Base-by-base conservation (phyloP, 2,888 invertebrate species). In the Apoda limacodes region DNA sequence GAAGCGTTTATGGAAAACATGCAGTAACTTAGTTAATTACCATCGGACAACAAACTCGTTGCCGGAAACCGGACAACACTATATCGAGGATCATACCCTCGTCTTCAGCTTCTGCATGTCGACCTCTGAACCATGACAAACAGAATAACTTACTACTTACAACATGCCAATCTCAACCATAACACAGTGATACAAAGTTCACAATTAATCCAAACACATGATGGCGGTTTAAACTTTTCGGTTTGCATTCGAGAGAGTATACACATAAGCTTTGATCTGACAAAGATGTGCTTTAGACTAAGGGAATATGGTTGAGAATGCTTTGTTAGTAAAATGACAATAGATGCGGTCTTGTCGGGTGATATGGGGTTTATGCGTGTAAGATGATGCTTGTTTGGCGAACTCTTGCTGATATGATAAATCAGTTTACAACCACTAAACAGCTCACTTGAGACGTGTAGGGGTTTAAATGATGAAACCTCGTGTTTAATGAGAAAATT, bases 51-150 rank as follows among this genome's bases (percentile, higher is more conserved):
- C 59, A 49, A 59, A 53, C 54, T 58, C 50, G 50, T 61, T 65
- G 59, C 72, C 72, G 78, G 76, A 78, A 76, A 75, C 78, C 78
- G 78, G 80, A 76, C 78, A 69, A 67, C 70, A 60, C 62, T 68
- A 75, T 75, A 70, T 68, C 62, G 59, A 46, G 50, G 50, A 52
- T 60, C 60, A 55, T 61, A 74, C 75, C 75, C 76, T 75, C 60
- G 64, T 72, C 70, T 71, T 59, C 56, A 61, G 58, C 60, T 63
- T 59, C 59, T 60, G 45, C 49, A 53, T 56, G 55, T 58, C 59
- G 39, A 25, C 34, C 25, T 20, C 13, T 15, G 28, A 14, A 24
- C 21, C 25, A 22, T 9, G 11, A 12, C 25, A 30, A 37, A 25
- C 25, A 30, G 28, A 32, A 24, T 34, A 35, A 33, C 33, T 32